Conservation (phyloP, 2,797 vertebrate genomes). For the Ceryle rudis region DNA sequence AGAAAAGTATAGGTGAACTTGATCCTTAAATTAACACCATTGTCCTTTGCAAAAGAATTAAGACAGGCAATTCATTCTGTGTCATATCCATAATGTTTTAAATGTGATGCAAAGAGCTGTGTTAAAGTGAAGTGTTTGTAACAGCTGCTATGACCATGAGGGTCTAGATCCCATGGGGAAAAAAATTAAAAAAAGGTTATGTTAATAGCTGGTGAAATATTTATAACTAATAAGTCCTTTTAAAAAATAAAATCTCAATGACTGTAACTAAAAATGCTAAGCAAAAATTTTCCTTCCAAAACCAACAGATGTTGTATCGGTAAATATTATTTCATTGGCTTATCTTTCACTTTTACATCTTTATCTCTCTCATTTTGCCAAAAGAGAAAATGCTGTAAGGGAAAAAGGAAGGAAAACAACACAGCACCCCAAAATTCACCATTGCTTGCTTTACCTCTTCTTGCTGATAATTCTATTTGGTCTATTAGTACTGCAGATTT, state of each 20-base stretch:
- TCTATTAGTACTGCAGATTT: neutral
- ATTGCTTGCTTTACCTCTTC: neutral
- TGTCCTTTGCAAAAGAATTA: slow-evolving; percentile 26
- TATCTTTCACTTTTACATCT: neutral
- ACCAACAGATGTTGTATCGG: neutral
- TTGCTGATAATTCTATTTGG: neutral
- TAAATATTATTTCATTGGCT: neutral
- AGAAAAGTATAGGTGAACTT: slow-evolving; percentile 25
- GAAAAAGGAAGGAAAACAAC: neutral
- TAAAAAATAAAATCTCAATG: neutral
- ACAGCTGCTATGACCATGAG: neutral
- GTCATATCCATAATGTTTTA: slow-evolving; percentile 14
- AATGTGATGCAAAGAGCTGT: neutral
- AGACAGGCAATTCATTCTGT: slow-evolving; percentile 22
- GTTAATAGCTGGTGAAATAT: neutral
- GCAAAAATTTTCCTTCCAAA: neutral
- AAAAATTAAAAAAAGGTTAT: neutral
- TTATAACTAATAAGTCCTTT: neutral
- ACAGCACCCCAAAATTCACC: neutral
- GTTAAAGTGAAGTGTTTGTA: neutral
- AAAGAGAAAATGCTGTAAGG: neutral
- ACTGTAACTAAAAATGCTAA: neutral
- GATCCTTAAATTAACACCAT: slow-evolving; percentile 40
- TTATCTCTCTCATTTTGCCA: neutral
- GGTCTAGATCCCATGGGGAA: neutral